Base-by-base conservation (phyloP, 1,140 invertebrate species). In the Physella acuta region DNA sequence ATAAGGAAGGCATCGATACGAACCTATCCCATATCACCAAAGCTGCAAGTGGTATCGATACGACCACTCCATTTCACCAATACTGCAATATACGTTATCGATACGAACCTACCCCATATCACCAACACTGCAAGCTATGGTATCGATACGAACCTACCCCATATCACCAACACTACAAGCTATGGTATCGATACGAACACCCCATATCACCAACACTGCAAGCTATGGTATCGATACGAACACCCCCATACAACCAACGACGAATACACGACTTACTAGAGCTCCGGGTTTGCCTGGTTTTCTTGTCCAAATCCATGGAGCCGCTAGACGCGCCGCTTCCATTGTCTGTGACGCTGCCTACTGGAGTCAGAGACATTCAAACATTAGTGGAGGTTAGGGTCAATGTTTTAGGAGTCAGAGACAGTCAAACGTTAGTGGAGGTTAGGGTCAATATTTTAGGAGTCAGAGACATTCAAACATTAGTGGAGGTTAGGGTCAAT, bases 271-370 rank as follows among this genome's bases (percentile, higher is more conserved):
- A 60, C 33, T 14, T 60, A 60, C 58, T 33, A 36, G 30, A 60
- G 33, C 33, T 60, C 34, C 58, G 24, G 33, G 58, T 34, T 33
- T 60, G 58, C 8, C 58, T 36, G 11, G 31, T 14, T 34, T 36
- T 60, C n/a, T 33, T 60, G 30, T 60, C 58, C 30, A 60, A 34
- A n/a, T 60, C 58, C 8, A 33, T 33, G 1, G 33, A n/a, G 17
- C 1, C 58, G 3, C 34, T 33, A 2, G 33, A 33, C 4, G 2
- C 58, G 2, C 34, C 58, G 36, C 58, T 36, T 30, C 58, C 58
- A 60, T 60, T 28, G 24, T 60, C 58, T 60, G 58, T 31, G 33
- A 34, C 33, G 20, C 58, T 34, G 58, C 58, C 34, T n/a, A 60
- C 58, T 60, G 58, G 34, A 36, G 33, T 3, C 4, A 33, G 31